A percentile compares a stretch with the other conserved stretches of the same genome.
Evolutionary conservation across 2,797 vertebrate species (phyloP).

Genomic region (Siniperca undulata): DNA sequence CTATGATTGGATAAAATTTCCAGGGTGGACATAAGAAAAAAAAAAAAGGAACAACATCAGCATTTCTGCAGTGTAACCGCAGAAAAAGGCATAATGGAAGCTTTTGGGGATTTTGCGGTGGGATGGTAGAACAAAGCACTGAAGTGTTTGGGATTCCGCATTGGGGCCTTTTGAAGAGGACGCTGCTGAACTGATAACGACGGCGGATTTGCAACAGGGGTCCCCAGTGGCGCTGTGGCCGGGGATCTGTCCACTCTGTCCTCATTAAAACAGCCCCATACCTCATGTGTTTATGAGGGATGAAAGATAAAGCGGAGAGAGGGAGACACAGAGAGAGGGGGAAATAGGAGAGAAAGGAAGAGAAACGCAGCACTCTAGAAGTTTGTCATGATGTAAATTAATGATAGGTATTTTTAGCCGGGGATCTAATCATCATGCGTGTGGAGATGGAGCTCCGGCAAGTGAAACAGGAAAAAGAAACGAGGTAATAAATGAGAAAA

Average conservation of each 20-base stretch:
- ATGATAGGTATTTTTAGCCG: slow-evolving; percentile 76
- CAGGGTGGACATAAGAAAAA: slow-evolving; percentile 11
- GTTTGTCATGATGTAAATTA: slow-evolving; percentile 77
- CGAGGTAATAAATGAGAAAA: slow-evolving; percentile 69
- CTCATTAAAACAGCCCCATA: slow-evolving; percentile 72
- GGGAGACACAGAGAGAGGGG: not conserved
- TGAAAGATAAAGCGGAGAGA: slow-evolving; percentile 19
- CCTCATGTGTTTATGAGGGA: slow-evolving; percentile 57
- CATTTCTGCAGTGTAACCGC: slow-evolving; percentile 16
- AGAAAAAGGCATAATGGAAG: slow-evolving; percentile 38
- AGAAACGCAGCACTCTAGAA: slow-evolving; percentile 49
- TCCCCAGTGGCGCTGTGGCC: slow-evolving; percentile 52
- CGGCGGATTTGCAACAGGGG: slow-evolving; percentile 36
- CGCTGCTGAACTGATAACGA: slow-evolving; percentile 58
- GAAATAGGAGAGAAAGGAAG: not conserved
- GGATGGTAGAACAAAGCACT: slow-evolving; percentile 54
- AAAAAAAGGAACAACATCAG: slow-evolving; percentile 34
- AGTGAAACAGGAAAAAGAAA: slow-evolving; percentile 54
- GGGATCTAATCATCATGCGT: slow-evolving; percentile 71
- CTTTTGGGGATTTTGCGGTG: slow-evolving; percentile 49
- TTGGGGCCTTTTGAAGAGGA: slow-evolving; percentile 53
- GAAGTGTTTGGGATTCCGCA: slow-evolving; percentile 57
- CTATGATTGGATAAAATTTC: not conserved
- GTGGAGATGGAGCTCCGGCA: slow-evolving; percentile 46
- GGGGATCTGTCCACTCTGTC: slow-evolving; percentile 67